These are phyloP conservation scores for Drosophila stalkeri DNA, from an alignment of 2,888 invertebrate genomes.

Conservation along the genomic window DNA sequence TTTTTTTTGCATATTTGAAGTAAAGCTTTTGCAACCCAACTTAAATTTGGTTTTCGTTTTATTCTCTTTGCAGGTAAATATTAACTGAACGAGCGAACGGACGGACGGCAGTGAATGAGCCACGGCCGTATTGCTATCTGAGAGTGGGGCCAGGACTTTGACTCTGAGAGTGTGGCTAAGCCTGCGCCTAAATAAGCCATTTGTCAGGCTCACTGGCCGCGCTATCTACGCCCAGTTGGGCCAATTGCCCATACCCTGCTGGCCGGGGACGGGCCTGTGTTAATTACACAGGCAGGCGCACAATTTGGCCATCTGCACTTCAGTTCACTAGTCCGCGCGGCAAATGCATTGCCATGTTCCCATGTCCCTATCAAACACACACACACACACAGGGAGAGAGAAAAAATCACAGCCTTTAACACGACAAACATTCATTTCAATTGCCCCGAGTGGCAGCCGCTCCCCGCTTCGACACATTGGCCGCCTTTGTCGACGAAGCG, in stretches of 20 bases:
- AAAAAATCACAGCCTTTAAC: slow-evolving; percentile 70
- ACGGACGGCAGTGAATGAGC: slow-evolving; percentile 4
- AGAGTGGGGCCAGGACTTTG: neutral
- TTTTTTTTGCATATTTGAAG: neutral
- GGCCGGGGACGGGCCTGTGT: slow-evolving; percentile 48
- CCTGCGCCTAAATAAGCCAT: slow-evolving; percentile 73
- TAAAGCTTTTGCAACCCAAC: slow-evolving; percentile 7
- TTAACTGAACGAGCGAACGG: slow-evolving; percentile 7
- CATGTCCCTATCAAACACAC: slow-evolving; percentile 21
- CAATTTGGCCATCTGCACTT: slow-evolving; percentile 46
- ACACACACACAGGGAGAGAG: neutral
- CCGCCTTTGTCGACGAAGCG: slow-evolving; percentile 38
- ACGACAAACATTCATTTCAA: slow-evolving; percentile 76
- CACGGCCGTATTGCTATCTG: slow-evolving; percentile 3
- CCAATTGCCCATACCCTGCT: neutral
- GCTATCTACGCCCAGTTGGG: slow-evolving; percentile 32
- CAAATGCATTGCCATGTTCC: slow-evolving; percentile 45
- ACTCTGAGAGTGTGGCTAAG: slow-evolving; percentile 14
- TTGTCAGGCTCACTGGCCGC: slow-evolving; percentile 64
- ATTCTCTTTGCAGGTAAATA: slow-evolving; percentile 54
- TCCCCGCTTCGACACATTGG: slow-evolving; percentile 33
- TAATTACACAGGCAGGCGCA: slow-evolving; percentile 64
- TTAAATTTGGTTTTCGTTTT: slow-evolving; percentile 28
- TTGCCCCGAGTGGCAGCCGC: slow-evolving; percentile 58
- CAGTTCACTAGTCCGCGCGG: slow-evolving; percentile 42